phyloP scores from a whole-genome alignment of 37 sponge, comb jelly and placozoan species.

The Hormiphora californensis region DNA sequence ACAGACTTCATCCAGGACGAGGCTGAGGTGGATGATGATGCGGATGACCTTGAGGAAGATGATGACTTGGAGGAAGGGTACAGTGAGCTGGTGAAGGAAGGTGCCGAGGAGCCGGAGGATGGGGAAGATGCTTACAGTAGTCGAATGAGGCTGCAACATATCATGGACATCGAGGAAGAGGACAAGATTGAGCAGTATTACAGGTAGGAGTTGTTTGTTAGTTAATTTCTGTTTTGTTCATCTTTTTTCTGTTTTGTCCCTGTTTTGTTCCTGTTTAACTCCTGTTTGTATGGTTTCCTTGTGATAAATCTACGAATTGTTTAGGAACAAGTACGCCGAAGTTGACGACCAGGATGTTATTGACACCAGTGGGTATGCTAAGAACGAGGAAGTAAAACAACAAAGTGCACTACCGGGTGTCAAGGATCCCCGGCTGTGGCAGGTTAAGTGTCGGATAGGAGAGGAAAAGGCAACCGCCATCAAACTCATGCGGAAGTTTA shows the following conservation, averaged over 20 bases:
- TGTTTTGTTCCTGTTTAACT: background rate
- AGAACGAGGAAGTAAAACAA: slow-evolving; percentile 73
- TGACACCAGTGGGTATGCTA: slow-evolving; percentile 58
- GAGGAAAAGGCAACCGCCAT: slow-evolving; percentile 89
- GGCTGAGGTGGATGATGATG: slow-evolving; percentile 60
- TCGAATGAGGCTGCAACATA: slow-evolving; percentile 59
- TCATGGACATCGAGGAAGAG: slow-evolving; percentile 62
- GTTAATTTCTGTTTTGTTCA: background rate
- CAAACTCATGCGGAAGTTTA: slow-evolving; percentile 83
- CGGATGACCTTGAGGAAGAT: slow-evolving; percentile 71
- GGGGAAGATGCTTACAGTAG: slow-evolving; percentile 37
- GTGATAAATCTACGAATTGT: background rate
- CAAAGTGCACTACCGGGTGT: slow-evolving; percentile 90
- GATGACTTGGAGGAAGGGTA: slow-evolving; percentile 62
- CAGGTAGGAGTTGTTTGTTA: background rate
- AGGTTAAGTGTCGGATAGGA: slow-evolving; percentile 84
- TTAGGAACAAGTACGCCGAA: slow-evolving; percentile 70
- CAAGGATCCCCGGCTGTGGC: slow-evolving; percentile 95
- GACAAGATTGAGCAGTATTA: slow-evolving; percentile 75
- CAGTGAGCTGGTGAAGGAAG: slow-evolving; percentile 33
- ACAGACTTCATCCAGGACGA: slow-evolving; percentile 49
- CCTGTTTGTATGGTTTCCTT: background rate
- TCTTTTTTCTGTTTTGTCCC: background rate
- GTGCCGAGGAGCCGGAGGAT: slow-evolving; percentile 38
- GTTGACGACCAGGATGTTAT: slow-evolving; percentile 57